A percentile compares a stretch with the other conserved stretches of the same genome.
phyloP scores from a whole-genome alignment of 2,888 invertebrate species.

The Diplolepis rosae region DNA sequence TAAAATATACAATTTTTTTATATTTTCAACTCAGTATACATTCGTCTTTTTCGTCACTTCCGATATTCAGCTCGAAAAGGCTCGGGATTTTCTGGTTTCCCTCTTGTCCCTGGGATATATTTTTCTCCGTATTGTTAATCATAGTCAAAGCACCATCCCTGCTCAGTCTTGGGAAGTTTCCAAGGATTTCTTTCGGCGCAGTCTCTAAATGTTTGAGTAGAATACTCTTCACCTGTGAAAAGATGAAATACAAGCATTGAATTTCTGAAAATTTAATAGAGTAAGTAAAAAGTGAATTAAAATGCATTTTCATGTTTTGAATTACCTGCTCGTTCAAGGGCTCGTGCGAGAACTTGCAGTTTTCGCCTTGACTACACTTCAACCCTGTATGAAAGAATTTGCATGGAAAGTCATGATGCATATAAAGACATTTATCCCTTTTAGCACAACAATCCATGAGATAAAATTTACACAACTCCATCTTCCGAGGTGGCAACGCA shows the following conservation, averaged over 20 bases:
- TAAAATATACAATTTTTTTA: no score
- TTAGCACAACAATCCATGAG: constrained; percentile 96
- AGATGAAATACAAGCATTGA: no score
- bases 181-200: constrained; percentile 92
- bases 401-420: constrained; percentile 98
- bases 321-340: constrained; percentile 88
- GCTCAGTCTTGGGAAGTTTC: constrained; percentile 90
- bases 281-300: no score
- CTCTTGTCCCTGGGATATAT: constrained; percentile 62
- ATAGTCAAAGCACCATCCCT: constrained; percentile 83
- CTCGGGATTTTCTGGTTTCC: constrained; percentile 71
- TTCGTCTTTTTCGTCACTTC: constrained; percentile 59
- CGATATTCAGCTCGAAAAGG: constrained; percentile 69
- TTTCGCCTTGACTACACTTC: constrained; percentile 85
- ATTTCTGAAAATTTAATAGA: no score
- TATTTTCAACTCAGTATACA: no score
- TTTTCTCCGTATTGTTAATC: constrained; percentile 71
- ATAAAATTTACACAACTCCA: constrained; percentile 97
- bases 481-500: constrained; percentile 86
- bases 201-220: constrained; percentile 87
- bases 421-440: constrained; percentile 94
- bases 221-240: constrained; percentile 70
- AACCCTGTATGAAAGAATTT: constrained; percentile 96
- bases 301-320: no score
- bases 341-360: constrained; percentile 95